Conservation (phyloP, 2,888 invertebrate genomes). For the Heliconius aoede region DNA sequence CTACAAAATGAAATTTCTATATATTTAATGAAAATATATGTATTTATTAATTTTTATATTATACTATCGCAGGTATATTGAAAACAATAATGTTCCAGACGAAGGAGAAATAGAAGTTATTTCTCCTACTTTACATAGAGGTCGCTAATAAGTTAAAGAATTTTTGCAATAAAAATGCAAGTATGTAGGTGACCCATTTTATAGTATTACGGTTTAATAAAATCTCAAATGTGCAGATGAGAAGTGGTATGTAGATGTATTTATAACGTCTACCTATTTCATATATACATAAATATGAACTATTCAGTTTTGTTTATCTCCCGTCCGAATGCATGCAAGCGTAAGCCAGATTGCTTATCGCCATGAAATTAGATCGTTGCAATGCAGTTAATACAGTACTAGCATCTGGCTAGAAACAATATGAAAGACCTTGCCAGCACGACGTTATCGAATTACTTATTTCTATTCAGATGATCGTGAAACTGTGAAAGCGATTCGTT, state of each 20-base stretch:
- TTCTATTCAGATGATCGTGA: constrained; percentile 61
- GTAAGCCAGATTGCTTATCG: constrained; percentile 70
- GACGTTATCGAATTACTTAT: constrained; percentile 69
- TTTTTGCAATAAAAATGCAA: neutral
- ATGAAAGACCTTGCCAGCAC: constrained; percentile 56
- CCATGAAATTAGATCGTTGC: constrained; percentile 62
- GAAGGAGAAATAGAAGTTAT: neutral
- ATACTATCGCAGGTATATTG: neutral
- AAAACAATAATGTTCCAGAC: neutral
- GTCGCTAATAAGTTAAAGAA: neutral
- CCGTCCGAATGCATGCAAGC: constrained; percentile 67
- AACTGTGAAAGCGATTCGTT: constrained; percentile 73
- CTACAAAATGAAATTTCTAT: neutral
- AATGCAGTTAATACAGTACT: constrained; percentile 60
- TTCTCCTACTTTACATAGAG: neutral
- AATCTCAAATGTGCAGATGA: constrained; percentile 23
- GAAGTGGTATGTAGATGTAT: neutral
- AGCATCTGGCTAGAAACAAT: neutral
- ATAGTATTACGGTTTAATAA: constrained; percentile 23
- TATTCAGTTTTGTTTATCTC: constrained; percentile 15
- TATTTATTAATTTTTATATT: neutral
- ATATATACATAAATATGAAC: neutral
- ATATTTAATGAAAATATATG: neutral
- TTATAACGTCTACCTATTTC: neutral
- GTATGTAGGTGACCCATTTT: constrained; percentile 38